Evolutionary conservation across 2,888 invertebrate species (phyloP), one percentile per base, ranked within the genome.

Genomic region (Noctua fimbriata): DNA sequence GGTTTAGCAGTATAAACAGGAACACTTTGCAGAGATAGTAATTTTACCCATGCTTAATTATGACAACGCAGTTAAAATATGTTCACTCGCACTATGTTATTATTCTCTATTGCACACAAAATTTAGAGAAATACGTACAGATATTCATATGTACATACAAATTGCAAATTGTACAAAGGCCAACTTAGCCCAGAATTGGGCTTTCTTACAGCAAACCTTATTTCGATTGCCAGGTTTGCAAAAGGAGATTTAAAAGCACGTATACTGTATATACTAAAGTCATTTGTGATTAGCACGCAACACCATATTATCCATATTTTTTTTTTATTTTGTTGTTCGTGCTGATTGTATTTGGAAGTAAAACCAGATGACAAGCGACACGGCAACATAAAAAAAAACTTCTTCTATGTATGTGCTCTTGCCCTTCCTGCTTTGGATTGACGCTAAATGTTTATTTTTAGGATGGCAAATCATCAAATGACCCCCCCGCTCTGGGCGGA

Each of bases 1-100:
- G 16, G 0, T 70, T 60, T 32, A 16, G 41, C 28, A 49, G 24
- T 36, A 28, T 41, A 32, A 32, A 49, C 21, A 58, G 24, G 28
- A 28, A 73, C 44, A 52, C 36, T 66, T 66, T 66, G 49, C 14
- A 66, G 21, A n/a, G 21, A 78, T 78, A 55, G 66, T n/a, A 41
- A 41, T 18, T 47, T 47, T 9, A 44, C 32, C 41, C 16, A 18
- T 36, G 21, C n/a, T 52, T 5, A 28, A 60, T 18, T 32, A 44
- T 79, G 81, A 63, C 24, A 9, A 44, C 36, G 28, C 60, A 63
- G 1, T 44, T 60, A 7, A 21, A 32, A 10, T 2, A 65, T 49
- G 2, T 63, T 47, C 28, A 63, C 2, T 18, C 7, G 63, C 32
- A 32, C 32, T 63, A 0, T 16, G 16, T 28, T 60, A 2, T 60